These are phyloP conservation scores for Hippocampus zosterae DNA, from an alignment of 2,113 vertebrate genomes.

Conservation along the genomic window DNA sequence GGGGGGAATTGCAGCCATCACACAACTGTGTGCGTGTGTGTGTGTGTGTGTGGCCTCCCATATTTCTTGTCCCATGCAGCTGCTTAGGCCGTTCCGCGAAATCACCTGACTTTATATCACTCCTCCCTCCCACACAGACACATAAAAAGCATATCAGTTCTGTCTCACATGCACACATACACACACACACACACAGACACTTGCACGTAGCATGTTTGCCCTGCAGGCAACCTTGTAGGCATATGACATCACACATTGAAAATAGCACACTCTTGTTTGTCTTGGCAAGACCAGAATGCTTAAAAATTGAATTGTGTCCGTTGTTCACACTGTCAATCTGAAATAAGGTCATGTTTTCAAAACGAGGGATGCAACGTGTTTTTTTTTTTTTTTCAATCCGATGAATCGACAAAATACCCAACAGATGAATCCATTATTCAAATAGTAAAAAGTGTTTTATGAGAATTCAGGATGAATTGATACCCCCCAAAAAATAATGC, in stretches of 20 bases:
- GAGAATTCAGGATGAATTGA: too few species aligned
- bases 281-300: not conserved
- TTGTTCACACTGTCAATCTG: too few species aligned
- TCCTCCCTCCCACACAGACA: not conserved
- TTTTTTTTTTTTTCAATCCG: too few species aligned
- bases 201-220: not conserved
- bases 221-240: not conserved
- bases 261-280: not conserved
- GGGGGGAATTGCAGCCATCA: not conserved
- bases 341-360: too few species aligned
- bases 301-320: too few species aligned
- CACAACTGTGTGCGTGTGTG: not conserved
- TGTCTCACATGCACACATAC: not conserved
- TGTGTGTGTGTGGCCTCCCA: not conserved
- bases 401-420: too few species aligned
- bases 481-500: too few species aligned
- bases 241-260: not conserved
- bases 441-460: too few species aligned
- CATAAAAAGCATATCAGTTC: too few species aligned
- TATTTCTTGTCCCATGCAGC: not conserved
- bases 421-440: too few species aligned
- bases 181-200: too few species aligned
- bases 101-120: slow-evolving; percentile 26
- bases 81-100: slow-evolving; percentile 30
- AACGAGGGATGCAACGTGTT: too few species aligned